phyloP scores from a whole-genome alignment of 2,113 vertebrate species.

The Acanthisitta chloris region DNA sequence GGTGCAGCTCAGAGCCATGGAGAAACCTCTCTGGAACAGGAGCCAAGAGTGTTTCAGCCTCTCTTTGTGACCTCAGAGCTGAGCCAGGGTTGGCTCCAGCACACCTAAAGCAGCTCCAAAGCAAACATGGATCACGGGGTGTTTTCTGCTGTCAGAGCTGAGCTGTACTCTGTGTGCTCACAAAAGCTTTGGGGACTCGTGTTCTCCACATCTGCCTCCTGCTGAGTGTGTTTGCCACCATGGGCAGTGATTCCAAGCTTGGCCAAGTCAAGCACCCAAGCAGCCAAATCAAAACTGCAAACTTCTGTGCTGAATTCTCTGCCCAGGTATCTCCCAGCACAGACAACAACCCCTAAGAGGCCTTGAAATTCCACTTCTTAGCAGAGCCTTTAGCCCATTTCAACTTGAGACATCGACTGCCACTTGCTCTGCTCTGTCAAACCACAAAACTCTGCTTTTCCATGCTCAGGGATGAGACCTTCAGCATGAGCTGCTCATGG shows the following conservation, averaged over 20 bases:
- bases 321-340: background rate
- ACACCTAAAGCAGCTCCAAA: background rate
- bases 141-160: background rate
- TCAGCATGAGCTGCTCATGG: accelerated
- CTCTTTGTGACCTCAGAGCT: background rate
- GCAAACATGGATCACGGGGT: accelerated
- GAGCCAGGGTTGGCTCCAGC: background rate
- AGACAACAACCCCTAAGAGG: background rate
- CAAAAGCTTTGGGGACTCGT: background rate
- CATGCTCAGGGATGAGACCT: background rate
- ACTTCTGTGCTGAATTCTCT: background rate
- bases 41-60: background rate
- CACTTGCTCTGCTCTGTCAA: background rate
- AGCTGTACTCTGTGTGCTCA: background rate
- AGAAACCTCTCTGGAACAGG: background rate
- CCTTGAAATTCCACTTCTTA: background rate
- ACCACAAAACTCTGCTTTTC: background rate
- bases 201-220: background rate
- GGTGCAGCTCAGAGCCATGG: background rate
- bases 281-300: accelerated
- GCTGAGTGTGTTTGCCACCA: background rate
- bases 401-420: background rate
- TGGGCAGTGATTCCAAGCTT: background rate
- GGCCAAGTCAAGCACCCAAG: background rate
- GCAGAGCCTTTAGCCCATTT: background rate